These are phyloP conservation scores for Hirtodrosophila duncani DNA, from an alignment of 2,888 invertebrate genomes.

Conservation along the genomic window DNA sequence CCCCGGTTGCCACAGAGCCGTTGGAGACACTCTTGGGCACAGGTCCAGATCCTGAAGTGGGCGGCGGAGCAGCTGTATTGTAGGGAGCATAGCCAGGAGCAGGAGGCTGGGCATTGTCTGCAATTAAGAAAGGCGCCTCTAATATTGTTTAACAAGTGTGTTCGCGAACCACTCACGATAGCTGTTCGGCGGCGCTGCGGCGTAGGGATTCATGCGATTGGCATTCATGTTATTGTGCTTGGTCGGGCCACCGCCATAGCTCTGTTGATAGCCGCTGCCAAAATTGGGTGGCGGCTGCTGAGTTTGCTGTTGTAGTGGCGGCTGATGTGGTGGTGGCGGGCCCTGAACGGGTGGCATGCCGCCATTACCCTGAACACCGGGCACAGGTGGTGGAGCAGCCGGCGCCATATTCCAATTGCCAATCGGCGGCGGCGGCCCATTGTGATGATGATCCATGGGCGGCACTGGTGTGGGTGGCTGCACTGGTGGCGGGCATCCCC, in stretches of 20 bases:
- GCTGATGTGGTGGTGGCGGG: conserved; percentile 51
- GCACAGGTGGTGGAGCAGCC: conserved; percentile 45
- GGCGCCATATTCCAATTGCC: conserved; percentile 58
- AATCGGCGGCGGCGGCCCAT: conserved; percentile 57
- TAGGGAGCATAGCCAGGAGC: conserved; percentile 57
- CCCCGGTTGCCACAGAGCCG: conserved; percentile 51
- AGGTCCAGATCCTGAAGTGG: too few relatives aligned
- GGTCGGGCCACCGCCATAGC: conserved; percentile 90
- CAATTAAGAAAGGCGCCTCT: neutral
- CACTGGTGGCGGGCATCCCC: conserved; percentile 61
- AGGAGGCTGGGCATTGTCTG: conserved; percentile 55
- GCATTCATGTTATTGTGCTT: conserved; percentile 82
- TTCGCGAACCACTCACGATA: conserved; percentile 54
- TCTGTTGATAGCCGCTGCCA: conserved; percentile 88
- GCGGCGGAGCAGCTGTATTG: conserved; percentile 50
- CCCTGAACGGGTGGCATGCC: conserved; percentile 42
- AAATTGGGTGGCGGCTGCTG: conserved; percentile 61
- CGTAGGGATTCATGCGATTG: conserved; percentile 85
- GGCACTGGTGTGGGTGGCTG: conserved; percentile 47
- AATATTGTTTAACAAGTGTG: too few relatives aligned
- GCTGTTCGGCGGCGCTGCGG: conserved; percentile 48
- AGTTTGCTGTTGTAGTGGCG: conserved; percentile 33
- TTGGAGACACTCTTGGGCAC: conserved; percentile 55
- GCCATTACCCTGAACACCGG: too few relatives aligned
- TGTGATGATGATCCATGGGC: conserved; percentile 42